phyloP scores from a whole-genome alignment of 2,888 invertebrate genomes.

The Hydropsyche betteni region DNA sequence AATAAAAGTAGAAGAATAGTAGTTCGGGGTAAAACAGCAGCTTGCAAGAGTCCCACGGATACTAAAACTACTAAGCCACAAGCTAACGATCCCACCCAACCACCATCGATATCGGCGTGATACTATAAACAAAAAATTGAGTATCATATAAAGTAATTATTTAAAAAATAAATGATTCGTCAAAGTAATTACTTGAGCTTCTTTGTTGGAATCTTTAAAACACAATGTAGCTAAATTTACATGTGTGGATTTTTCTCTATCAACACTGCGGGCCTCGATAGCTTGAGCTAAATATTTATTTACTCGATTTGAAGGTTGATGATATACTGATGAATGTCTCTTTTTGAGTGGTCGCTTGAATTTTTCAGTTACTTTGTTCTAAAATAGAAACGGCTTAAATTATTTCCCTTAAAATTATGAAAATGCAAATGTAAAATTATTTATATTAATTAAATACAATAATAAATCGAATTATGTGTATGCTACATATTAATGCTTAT shows the following conservation, averaged over 20 bases:
- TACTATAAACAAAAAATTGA: slow-evolving; percentile 68
- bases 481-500: slow-evolving; percentile 2
- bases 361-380: slow-evolving; percentile 88
- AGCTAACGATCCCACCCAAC: slow-evolving; percentile 84
- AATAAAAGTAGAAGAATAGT: slow-evolving; percentile 84
- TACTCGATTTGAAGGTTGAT: slow-evolving; percentile 89
- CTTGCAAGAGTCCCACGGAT: slow-evolving; percentile 79
- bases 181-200: slow-evolving; percentile 72
- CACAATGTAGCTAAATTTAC: slow-evolving; percentile 86
- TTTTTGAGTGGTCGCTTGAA: slow-evolving; percentile 89
- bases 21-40: slow-evolving; percentile 83
- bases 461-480: slow-evolving; percentile 25
- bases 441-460: slow-evolving; percentile 9
- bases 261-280: slow-evolving; percentile 89
- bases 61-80: slow-evolving; percentile 80
- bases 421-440: not conserved
- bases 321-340: slow-evolving; percentile 85
- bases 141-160: slow-evolving; percentile 30
- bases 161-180: not conserved
- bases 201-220: slow-evolving; percentile 86
- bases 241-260: slow-evolving; percentile 88
- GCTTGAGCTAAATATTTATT: slow-evolving; percentile 93
- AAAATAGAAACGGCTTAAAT: slow-evolving; percentile 55
- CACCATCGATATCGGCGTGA: slow-evolving; percentile 84
- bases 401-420: not conserved